Conservation (phyloP, 2,797 vertebrate genomes). For the Varecia variegata region DNA sequence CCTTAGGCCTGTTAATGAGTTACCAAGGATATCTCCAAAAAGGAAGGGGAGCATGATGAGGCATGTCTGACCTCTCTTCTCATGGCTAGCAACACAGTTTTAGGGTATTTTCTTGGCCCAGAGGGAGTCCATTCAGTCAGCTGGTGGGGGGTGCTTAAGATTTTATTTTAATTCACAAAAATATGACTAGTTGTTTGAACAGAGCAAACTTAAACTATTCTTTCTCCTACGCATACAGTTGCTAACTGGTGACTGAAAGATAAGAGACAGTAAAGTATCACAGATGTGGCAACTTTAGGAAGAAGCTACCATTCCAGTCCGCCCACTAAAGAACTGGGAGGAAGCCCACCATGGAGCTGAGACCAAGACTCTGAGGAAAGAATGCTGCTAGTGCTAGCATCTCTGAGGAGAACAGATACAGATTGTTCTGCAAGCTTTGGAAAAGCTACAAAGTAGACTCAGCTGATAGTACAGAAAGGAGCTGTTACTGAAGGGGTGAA, state of each 20-base stretch:
- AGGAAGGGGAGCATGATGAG: no score
- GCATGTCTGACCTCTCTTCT: no score
- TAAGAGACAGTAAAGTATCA: background rate
- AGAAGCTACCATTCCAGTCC: background rate
- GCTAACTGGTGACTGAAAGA: background rate
- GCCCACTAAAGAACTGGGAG: no score
- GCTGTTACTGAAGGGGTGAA: fast-evolving
- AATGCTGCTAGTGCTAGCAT: background rate
- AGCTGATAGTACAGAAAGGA: background rate
- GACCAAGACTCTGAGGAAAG: background rate
- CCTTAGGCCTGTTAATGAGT: no score
- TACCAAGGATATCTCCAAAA: no score
- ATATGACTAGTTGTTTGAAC: background rate
- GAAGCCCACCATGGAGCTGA: no score
- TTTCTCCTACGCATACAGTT: background rate
- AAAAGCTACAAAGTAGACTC: background rate
- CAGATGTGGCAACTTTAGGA: background rate
- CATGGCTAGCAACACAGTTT: no score
- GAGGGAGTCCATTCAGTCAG: no score
- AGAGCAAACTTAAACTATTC: background rate
- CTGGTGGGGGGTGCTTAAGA: no score
- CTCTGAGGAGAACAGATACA: background rate
- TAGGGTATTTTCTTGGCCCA: no score
- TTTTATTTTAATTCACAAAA: background rate
- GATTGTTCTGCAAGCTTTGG: background rate